Base-by-base conservation (phyloP, 2,797 vertebrate species). In the Coregonus ussuriensis region DNA sequence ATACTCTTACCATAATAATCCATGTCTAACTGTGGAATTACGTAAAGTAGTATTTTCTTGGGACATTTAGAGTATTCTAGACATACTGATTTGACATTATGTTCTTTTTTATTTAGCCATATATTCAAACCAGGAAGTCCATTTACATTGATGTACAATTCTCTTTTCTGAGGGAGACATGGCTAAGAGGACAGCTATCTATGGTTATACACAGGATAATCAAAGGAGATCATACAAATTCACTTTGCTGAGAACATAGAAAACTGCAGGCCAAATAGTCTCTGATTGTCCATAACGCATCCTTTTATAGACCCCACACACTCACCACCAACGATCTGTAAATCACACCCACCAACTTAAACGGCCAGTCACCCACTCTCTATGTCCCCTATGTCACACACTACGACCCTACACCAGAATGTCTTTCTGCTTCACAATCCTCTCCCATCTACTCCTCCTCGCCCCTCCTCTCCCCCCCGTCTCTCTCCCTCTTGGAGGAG, bases 401-500 rank as follows among this genome's bases (percentile, higher is more conserved):
- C 21, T 29, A 29, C n/a, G 62, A 65, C 62, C n/a, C 62, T 29
- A 62, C 6, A 62, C n/a, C 21, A 62, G 18, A 62, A 6, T 29
- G 29, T 66, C 29, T 65, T 29, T 29, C 37, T 15, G 9, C 47
- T 37, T 18, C 41, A 71, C 7, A 25, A 74, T 75, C 74, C 69
- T 18, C 31, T 47, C 56, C 13, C 33, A n/a, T 18, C 31, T 11
- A 74, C 21, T 41, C 14, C 11, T 11, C 18, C 52, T n/a, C 47
- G 25, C 51, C 31, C 53, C 11, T 18, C 51, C 56, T 18, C 3
- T 18, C 25, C 6, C 65, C 80, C 76, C 75, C 70, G n/a, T 29
- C 33, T 77, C 79, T 51, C 76, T 74, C 56, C 25, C 51, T 56
- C 63, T 75, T 74, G 74, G 33, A 75, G 75, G 77, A 69, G 67